Evolutionary conservation across 2,888 invertebrate genomes (phyloP), one percentile per base, ranked within the genome.

Genomic region (Papilio gigon): DNA sequence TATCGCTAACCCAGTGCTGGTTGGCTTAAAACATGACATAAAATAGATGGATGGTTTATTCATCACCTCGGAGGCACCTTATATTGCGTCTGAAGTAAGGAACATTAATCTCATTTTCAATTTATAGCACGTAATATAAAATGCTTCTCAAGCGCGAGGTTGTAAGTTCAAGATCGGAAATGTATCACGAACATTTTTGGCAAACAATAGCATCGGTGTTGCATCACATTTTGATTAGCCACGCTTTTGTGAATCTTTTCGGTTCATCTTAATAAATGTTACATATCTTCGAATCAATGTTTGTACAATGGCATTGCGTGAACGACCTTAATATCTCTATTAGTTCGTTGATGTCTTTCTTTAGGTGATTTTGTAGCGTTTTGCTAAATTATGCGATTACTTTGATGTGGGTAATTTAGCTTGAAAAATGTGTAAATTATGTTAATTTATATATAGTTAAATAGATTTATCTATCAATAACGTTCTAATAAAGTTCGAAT

Each of bases 81-180:
- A n/a, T n/a, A n/a, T n/a, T n/a, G n/a, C n/a, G n/a, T n/a, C n/a
- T n/a, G n/a, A n/a, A n/a, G n/a, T n/a, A n/a, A n/a, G n/a, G n/a
- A n/a, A n/a, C n/a, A n/a, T n/a, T n/a, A n/a, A n/a, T n/a, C n/a
- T n/a, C n/a, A n/a, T n/a, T n/a, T n/a, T n/a, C n/a, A n/a, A n/a
- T n/a, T n/a, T n/a, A n/a, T n/a, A n/a, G n/a, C n/a, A n/a, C n/a
- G n/a, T n/a, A n/a, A n/a, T n/a, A n/a, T n/a, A n/a, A 30, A 67
- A 59, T 47, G 35, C 33, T 63, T 37, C 47, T 47, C 33, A 63
- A 63, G 20, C 50, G 47, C 25, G 25, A 59, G 68, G 64, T 68
- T 58, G 25, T 5, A 35, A 22, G 64, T 68, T 68, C 62, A 64
- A 63, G 62, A 58, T 42, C 44, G n/a, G 33, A 53, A 40, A 17